Evolutionary conservation across 2,888 invertebrate species (phyloP), one percentile per base, ranked within the genome.

Genomic region (Mylabris sibirica): DNA sequence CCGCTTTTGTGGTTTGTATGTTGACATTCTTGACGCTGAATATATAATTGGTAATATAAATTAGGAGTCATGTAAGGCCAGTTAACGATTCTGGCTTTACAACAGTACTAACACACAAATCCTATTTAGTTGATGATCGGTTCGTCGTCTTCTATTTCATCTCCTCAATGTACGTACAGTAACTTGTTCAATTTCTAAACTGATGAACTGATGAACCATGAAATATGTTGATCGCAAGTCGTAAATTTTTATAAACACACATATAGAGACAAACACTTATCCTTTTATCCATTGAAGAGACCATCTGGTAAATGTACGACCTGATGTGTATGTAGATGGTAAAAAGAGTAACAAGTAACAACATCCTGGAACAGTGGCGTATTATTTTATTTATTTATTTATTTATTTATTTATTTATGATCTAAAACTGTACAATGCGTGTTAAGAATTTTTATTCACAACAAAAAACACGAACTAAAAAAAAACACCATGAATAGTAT

Each of bases 11-110:
- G 60, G 65, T 62, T 68, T 63, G 63, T 44, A 44, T 66, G 65
- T 66, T 69, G 65, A 69, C 69, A 69, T 69, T 69, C 69, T 66
- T 66, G 35, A 69, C 69, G 69, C 69, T 69, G 69, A 69, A 69
- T 69, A 66, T 64, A 59, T 67, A 70, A 70, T 70, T 70, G 67
- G 69, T 62, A 61, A 67, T 64, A 70, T 70, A 70, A 70, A 67
- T 70, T 70, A 64, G 62, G 59, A 67, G 67, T 67, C 69, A 67
- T 70, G 69, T 66, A 66, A 69, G 66, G 64, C 69, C 60, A 64
- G 69, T 64, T 69, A 66, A 69, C 66, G 66, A 64, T 65, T 53
- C 12, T 61, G 24, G 17, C 59, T 64, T 49, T 65, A 64, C 60
- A 68, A 53, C 38, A 38, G 17, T 9, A 41, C 41, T 41, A n/a